phyloP scores from a whole-genome alignment of 2,888 invertebrate species.

The Drosophila meridiana region DNA sequence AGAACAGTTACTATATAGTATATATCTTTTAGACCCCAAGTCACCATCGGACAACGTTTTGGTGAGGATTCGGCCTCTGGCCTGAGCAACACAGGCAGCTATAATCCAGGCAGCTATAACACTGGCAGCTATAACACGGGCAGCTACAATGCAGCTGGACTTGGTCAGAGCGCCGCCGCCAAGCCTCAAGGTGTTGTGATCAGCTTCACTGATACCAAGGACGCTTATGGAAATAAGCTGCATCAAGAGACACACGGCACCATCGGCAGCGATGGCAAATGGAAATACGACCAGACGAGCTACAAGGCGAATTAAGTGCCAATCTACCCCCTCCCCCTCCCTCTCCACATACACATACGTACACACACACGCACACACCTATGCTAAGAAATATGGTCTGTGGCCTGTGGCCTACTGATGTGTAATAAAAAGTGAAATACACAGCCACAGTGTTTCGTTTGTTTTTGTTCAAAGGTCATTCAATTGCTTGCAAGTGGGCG shows the following conservation, averaged over 20 bases:
- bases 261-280: constrained; percentile 12
- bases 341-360: background rate
- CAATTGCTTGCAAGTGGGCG: constrained; percentile 36
- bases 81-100: background rate
- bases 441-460: constrained; percentile 21
- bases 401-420: constrained; percentile 33
- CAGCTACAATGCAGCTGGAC: background rate
- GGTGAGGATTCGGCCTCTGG: constrained; percentile 53
- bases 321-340: background rate
- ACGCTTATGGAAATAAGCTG: constrained; percentile 15
- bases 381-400: constrained; percentile 8
- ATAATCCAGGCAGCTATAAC: background rate
- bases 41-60: constrained; percentile 44
- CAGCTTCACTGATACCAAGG: constrained; percentile 10
- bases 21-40: background rate
- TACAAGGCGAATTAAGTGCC: constrained; percentile 16
- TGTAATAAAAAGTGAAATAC: constrained; percentile 39
- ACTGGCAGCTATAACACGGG: background rate
- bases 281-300: constrained; percentile 6
- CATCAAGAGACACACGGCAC: background rate
- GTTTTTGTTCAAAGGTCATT: constrained; percentile 25
- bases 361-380: background rate
- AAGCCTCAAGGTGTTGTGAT: background rate
- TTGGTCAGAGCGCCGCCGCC: no score
- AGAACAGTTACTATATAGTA: background rate